Percentiles rank a stretch among this genome's conserved stretches.
These are phyloP conservation scores for Neotoma lepida DNA, from an alignment of 2,113 vertebrate species.

Conservation along the genomic window DNA sequence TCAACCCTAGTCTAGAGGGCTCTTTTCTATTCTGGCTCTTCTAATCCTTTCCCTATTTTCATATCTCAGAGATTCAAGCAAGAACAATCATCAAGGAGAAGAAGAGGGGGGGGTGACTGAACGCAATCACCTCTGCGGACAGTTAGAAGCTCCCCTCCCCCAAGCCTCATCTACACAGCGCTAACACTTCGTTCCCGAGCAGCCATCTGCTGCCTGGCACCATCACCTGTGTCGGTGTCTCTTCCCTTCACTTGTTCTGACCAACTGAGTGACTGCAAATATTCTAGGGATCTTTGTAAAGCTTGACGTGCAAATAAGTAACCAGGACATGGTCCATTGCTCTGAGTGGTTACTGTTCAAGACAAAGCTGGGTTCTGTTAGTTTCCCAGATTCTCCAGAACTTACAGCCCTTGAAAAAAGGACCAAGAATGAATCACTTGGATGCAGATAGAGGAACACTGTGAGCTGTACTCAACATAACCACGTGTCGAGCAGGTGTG, in stretches of 20 bases:
- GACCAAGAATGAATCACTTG: background rate
- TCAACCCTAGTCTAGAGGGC: background rate
- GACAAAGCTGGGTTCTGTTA: background rate
- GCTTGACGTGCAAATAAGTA: background rate
- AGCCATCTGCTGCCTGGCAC: background rate
- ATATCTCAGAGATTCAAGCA: background rate
- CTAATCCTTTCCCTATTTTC: background rate
- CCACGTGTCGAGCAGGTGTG: background rate
- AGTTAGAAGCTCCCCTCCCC: background rate
- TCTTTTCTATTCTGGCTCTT: background rate
- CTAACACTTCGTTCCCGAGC: background rate
- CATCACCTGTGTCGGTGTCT: background rate
- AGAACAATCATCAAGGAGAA: background rate
- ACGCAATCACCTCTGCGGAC: background rate
- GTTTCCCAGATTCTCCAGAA: background rate
- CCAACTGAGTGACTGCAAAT: background rate
- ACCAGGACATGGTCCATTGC: background rate
- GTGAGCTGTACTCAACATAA: background rate
- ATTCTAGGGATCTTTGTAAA: background rate
- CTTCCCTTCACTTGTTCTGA: background rate
- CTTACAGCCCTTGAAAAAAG: background rate
- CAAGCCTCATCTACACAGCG: accelerated
- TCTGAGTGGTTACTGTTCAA: background rate
- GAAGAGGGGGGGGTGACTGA: background rate
- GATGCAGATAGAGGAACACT: background rate